These are phyloP conservation scores for Drosophila cardini DNA, from an alignment of 1,140 invertebrate genomes.

Conservation along the genomic window DNA sequence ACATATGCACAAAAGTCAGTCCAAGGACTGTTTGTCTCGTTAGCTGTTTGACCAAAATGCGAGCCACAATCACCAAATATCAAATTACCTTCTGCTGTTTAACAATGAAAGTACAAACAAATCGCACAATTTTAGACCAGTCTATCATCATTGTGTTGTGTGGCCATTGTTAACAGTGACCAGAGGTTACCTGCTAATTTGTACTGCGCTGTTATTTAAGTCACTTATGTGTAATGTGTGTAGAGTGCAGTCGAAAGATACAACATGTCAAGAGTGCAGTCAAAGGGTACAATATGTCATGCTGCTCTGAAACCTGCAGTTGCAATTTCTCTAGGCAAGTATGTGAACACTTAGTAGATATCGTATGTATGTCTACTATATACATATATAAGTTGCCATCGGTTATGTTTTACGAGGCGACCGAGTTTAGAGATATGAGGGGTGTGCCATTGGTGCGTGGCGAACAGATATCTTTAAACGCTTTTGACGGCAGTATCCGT, in stretches of 20 bases:
- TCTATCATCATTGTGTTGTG: conserved; percentile 36
- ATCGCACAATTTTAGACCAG: conserved; percentile 10
- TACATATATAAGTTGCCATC: conserved; percentile 23
- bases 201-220: conserved; percentile 45
- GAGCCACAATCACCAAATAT: conserved; percentile 14
- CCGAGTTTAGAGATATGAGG: conserved; percentile 2
- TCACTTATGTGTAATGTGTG: conserved; percentile 33
- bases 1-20: no score
- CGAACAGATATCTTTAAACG: conserved; percentile 21
- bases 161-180: neutral
- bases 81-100: conserved; percentile 17
- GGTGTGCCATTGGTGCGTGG: conserved; percentile 10
- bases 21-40: neutral
- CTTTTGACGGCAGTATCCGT: conserved; percentile 38
- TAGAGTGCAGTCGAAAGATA: conserved; percentile 26
- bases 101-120: conserved; percentile 20
- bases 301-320: conserved; percentile 46
- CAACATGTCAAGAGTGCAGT: conserved; percentile 37
- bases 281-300: conserved; percentile 33
- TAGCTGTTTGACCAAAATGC: neutral
- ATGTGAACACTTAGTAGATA: conserved; percentile 23
- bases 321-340: conserved; percentile 35
- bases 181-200: conserved; percentile 4
- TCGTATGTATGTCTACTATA: no score
- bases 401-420: conserved; percentile 33